Evolutionary conservation across 2,888 invertebrate genomes (phyloP).

Genomic region (Philereme transversata): DNA sequence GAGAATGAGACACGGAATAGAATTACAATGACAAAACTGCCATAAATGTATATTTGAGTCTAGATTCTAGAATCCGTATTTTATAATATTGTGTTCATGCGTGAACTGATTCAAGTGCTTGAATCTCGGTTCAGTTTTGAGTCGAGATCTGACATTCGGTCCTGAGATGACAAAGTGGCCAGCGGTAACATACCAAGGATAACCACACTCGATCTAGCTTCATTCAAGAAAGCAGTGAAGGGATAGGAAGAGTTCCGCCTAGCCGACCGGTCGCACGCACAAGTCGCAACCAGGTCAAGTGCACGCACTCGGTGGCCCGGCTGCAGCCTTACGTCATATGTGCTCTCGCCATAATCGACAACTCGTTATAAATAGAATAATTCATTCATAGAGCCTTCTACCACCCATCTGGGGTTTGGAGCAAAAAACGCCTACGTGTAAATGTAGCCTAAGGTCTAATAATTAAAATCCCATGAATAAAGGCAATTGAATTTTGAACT

Average conservation of each 20-base stretch:
- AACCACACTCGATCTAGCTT: slow-evolving; percentile 17
- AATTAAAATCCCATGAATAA: no score
- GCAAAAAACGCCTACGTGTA: slow-evolving; percentile 11
- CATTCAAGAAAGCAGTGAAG: slow-evolving; percentile 36
- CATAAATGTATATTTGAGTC: no score
- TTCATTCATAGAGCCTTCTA: slow-evolving; percentile 51
- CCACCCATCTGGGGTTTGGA: slow-evolving; percentile 26
- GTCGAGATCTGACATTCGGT: no score
- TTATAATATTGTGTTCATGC: no score
- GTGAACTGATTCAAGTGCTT: no score
- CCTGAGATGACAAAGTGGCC: not conserved
- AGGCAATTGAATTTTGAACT: no score
- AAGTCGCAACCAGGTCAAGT: slow-evolving; percentile 66
- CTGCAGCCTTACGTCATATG: slow-evolving; percentile 55
- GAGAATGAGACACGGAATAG: no score
- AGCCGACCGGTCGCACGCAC: slow-evolving; percentile 49
- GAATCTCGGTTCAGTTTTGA: no score
- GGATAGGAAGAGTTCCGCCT: slow-evolving; percentile 63
- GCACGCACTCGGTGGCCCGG: slow-evolving; percentile 47
- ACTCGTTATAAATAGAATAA: slow-evolving; percentile 52
- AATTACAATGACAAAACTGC: no score
- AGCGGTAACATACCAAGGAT: slow-evolving; percentile 1
- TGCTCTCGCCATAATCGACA: slow-evolving; percentile 52
- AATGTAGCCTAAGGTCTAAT: slow-evolving; percentile 1
- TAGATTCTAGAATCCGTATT: no score